Conservation (phyloP, 2,888 invertebrate genomes). For the Corbicula japonica region DNA sequence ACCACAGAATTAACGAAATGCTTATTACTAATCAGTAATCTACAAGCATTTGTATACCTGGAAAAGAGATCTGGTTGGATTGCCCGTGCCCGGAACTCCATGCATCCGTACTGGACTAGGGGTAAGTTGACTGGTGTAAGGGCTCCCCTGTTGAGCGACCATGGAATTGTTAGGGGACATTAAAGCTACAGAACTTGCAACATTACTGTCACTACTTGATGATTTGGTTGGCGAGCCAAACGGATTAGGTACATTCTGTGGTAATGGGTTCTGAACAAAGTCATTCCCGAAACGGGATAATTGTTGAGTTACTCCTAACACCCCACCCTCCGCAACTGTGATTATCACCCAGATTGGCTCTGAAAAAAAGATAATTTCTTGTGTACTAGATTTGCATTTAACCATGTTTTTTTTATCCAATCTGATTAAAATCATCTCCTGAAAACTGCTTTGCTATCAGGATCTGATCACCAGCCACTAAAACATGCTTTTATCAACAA, state of each 20-base stretch:
- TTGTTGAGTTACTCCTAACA: slow-evolving; percentile 93
- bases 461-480: too few species aligned
- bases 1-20: background rate
- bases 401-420: too few species aligned
- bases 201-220: slow-evolving; percentile 32
- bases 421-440: too few species aligned
- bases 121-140: slow-evolving; percentile 58
- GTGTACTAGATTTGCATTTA: too few species aligned
- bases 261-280: slow-evolving; percentile 67
- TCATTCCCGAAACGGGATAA: slow-evolving; percentile 89
- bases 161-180: slow-evolving; percentile 69
- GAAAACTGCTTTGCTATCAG: too few species aligned
- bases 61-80: slow-evolving; percentile 68
- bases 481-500: too few species aligned
- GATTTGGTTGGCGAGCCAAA: slow-evolving; percentile 74
- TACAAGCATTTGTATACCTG: slow-evolving; percentile 47
- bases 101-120: slow-evolving; percentile 57
- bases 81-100: slow-evolving; percentile 24
- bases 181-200: slow-evolving; percentile 17
- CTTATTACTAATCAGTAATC: background rate
- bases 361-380: slow-evolving; percentile 84
- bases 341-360: slow-evolving; percentile 94
- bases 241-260: slow-evolving; percentile 72
- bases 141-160: slow-evolving; percentile 72
- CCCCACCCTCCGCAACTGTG: slow-evolving; percentile 93